Percentiles rank a stretch among this genome's conserved stretches.
Evolutionary conservation across 2,888 invertebrate genomes (phyloP).

Genomic region (Cantharis lateralis): DNA sequence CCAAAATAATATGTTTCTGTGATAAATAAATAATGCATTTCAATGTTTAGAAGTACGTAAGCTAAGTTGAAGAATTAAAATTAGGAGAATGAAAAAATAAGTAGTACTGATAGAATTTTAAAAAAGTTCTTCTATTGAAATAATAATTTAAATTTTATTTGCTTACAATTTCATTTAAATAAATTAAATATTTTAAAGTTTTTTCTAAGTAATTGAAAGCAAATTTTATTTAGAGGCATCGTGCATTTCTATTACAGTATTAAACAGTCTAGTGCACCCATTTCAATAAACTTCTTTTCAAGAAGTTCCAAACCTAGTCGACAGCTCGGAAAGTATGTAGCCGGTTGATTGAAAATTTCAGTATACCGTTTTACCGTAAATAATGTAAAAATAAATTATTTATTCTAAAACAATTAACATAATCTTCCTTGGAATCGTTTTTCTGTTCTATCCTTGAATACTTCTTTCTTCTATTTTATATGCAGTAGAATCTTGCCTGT

Average conservation of each 20-base stretch:
- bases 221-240: background rate
- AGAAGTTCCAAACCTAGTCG: background rate
- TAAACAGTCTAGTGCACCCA: background rate
- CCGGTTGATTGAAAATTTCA: background rate
- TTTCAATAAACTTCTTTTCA: background rate
- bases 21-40: background rate
- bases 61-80: background rate
- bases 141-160: too few species aligned
- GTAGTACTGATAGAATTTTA: too few species aligned
- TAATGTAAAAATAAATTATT: too few species aligned
- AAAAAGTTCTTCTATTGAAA: too few species aligned
- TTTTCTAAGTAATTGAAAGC: background rate
- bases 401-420: background rate
- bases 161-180: too few species aligned
- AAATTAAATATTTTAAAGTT: too few species aligned
- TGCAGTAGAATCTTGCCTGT: too few species aligned
- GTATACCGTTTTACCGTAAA: background rate
- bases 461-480: too few species aligned
- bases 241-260: background rate
- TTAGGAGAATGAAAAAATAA: background rate
- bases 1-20: background rate
- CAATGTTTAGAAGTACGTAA: background rate
- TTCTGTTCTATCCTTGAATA: too few species aligned
- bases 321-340: background rate
- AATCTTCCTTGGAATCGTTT: too few species aligned